Base-by-base conservation (phyloP, 2,797 vertebrate genomes). In the Eutrigla gurnardus region DNA sequence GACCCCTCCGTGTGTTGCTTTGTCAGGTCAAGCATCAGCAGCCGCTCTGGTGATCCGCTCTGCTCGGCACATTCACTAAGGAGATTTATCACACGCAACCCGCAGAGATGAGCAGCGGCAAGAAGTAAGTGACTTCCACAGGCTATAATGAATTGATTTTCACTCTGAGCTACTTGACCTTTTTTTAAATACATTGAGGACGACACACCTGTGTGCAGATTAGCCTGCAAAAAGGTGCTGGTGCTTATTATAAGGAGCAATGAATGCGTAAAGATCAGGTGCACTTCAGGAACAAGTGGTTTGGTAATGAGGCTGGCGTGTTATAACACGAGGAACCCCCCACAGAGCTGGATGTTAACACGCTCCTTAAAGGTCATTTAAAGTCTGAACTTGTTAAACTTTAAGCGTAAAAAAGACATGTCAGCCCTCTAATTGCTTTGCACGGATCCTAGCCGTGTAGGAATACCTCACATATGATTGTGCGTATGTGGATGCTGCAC, bases 51-150 rank as follows among this genome's bases (percentile, higher is more conserved):
- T 81, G 86, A 83, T 77, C 82, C 49, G 55, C 82, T 84, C 87
- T 59, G 46, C 68, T 76, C 82, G 45, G 77, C 59, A 58, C 75
- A 73, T 84, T 82, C 66, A 78, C n/a, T 53, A 37, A 40, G 45
- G 43, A 80, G 74, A 0, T 77, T 79, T 59, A 78, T 71, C 57
- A 53, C 81, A 78, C 70, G 50, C 78, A 70, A 78, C 62, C 81
- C 62, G 78, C 50, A 62, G 83, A 86, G 63, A 95, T 94, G 93
- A 94, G 93, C 70, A 47, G 82, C 69, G 83, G 39, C 74, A 93
- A 90, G 89, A 94, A 94, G 94, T 95, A 88, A 93, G 94, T 92
- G 70, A 69, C 62, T 11, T 32, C 57, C 3, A 0, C 49, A 1
- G 18, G 55, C 55, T 33, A 60, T 37, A 33, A 12, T 7, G 9